These are phyloP conservation scores for Pomacea canaliculata DNA, from an alignment of 2,888 invertebrate genomes.

Conservation along the genomic window DNA sequence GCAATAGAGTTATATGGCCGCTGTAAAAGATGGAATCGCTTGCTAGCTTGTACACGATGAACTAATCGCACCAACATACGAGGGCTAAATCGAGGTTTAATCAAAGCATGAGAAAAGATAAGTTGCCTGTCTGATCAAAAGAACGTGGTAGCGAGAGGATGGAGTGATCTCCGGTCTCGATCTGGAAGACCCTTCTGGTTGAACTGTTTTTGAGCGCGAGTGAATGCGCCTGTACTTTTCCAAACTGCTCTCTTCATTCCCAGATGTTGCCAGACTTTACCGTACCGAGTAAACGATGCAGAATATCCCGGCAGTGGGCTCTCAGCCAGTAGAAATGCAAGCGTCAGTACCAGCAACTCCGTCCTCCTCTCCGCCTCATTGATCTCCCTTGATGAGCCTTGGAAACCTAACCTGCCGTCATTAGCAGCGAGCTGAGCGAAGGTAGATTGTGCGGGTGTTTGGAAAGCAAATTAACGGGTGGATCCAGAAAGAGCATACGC, in stretches of 20 bases:
- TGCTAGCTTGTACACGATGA: too few relatives aligned
- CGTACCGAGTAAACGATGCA: too few relatives aligned
- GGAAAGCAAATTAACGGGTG: constrained; percentile 2
- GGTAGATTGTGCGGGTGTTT: neutral
- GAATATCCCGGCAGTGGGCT: too few relatives aligned
- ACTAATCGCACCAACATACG: neutral
- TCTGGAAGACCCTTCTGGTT: too few relatives aligned
- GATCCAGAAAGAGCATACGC: neutral
- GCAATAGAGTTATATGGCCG: too few relatives aligned
- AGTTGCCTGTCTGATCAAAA: constrained; percentile 13
- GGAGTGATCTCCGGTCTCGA: too few relatives aligned
- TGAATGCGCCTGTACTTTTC: too few relatives aligned
- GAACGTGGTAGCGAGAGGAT: neutral
- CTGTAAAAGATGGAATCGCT: too few relatives aligned
- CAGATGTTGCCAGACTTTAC: too few relatives aligned
- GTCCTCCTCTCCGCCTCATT: constrained; percentile 9
- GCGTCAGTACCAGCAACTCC: constrained; percentile 6
- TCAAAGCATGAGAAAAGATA: constrained; percentile 12
- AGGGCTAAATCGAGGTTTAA: constrained; percentile 17
- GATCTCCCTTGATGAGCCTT: constrained; percentile 5
- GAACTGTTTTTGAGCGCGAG: too few relatives aligned
- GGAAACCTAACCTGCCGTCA: constrained; percentile 7
- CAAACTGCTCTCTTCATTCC: too few relatives aligned
- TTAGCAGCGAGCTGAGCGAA: neutral
- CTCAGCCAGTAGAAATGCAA: neutral